Evolutionary conservation across 2,888 invertebrate genomes (phyloP).

Genomic region (Stenurella melanura): DNA sequence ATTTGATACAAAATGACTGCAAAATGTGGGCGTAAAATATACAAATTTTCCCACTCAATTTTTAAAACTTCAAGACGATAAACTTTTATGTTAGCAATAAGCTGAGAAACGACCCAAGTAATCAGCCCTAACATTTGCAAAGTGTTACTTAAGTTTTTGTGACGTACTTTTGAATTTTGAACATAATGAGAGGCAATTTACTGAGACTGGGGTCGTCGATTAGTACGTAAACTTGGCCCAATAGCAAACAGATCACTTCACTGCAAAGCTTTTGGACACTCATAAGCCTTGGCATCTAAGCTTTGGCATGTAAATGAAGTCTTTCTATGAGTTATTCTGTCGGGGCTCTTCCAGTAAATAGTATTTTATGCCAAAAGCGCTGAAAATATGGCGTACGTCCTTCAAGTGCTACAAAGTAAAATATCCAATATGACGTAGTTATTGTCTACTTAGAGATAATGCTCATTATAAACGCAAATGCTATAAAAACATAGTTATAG

Average conservation of each 20-base stretch:
- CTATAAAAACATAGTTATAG: too few species aligned
- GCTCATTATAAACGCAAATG: too few species aligned
- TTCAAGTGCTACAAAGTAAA: neutral
- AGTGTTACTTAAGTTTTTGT: neutral
- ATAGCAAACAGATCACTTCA: constrained; percentile 14
- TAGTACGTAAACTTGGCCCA: neutral
- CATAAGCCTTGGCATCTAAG: constrained; percentile 15
- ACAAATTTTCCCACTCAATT: neutral
- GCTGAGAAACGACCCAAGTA: neutral
- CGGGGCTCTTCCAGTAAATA: neutral
- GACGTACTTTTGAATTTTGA: neutral
- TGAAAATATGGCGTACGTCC: neutral
- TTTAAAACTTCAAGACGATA: neutral
- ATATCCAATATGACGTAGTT: neutral
- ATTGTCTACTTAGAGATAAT: too few species aligned
- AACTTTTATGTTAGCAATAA: constrained; percentile 1
- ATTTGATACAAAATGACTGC: too few species aligned
- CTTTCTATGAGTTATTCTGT: neutral
- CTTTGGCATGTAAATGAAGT: constrained; percentile 23
- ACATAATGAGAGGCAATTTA: neutral
- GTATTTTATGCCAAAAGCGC: neutral
- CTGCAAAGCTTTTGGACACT: constrained; percentile 20
- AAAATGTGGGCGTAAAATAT: neutral
- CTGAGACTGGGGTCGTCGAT: neutral
- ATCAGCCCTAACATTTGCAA: neutral